Base-by-base conservation (phyloP, 2,797 vertebrate species). In the Chaetophractus vellerosus region DNA sequence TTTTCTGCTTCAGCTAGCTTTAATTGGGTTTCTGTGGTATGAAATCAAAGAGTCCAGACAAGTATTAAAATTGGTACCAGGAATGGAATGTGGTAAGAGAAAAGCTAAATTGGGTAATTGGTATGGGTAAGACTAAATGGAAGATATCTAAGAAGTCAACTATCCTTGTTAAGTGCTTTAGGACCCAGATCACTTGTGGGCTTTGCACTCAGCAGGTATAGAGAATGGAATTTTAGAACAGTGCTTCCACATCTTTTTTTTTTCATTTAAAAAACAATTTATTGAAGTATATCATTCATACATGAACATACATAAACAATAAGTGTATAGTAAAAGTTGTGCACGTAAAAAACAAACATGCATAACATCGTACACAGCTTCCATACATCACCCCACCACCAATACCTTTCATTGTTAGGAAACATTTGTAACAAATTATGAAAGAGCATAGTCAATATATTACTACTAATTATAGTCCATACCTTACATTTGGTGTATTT, bases 1-100 rank as follows among this genome's bases (percentile, higher is more conserved):
- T 33, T 84, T 90, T 68, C 41, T 78, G 50, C 31, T 74, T 89
- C 57, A 93, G 59, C 6, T 91, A 38, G 23, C 88, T 82, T 93
- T 80, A 72, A 83, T 31, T 48, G 68, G 16, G 8, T 72, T 81
- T 84, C 82, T 90, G 68, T 86, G 14, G 21, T 31, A 23, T 18
- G 33, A 81, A 92, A 84, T 10, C 33, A 41, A 52, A 76, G 36
- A 59, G 21, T 78, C 64, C 64, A 82, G 83, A 84, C 38, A 76
- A 71, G 50, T 26, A 21, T 68, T 31, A 84, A 94, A 74, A 48
- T 48, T 88, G 33, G 52, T 31, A 38, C 19, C 19, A 26, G 12
- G 76, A 78, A 31, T n/a, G 50, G 38, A 87, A 80, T 36, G 26
- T 66, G 5, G 6, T 10, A n/a, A 75, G 61, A 48, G 81, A 31